Evolutionary conservation across 2,797 vertebrate genomes (phyloP).

Genomic region (Bryconaethiops microstoma): DNA sequence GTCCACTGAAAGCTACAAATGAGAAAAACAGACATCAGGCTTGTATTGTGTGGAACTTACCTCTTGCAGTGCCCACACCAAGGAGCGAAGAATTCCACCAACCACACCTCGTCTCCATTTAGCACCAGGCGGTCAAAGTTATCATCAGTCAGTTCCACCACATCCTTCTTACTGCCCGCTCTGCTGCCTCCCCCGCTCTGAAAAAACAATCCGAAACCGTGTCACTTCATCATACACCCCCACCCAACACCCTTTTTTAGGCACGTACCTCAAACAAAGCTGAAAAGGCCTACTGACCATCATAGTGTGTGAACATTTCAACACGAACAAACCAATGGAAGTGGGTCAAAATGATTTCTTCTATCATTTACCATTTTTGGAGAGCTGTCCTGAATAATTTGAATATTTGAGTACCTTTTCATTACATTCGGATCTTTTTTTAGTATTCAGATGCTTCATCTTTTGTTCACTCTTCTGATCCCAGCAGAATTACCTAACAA

Average conservation of each 20-base stretch:
- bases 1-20: neutral
- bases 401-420: no score
- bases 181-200: conserved; percentile 65
- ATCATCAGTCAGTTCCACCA: conserved; percentile 91
- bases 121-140: conserved; percentile 89
- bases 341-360: no score
- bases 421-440: no score
- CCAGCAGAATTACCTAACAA: no score
- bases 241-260: neutral
- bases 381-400: no score
- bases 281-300: no score
- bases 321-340: no score
- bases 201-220: neutral
- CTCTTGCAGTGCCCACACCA: conserved; percentile 99
- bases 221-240: neutral
- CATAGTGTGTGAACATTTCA: no score
- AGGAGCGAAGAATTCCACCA: conserved; percentile 97
- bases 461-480: no score
- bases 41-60: conserved; percentile 72
- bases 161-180: conserved; percentile 80
- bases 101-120: conserved; percentile 84
- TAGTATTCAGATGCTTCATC: no score
- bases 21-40: neutral
- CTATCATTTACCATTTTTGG: no score
- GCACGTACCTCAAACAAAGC: no score